Evolutionary conservation across 2,797 vertebrate species (phyloP).

Genomic region (Premnoplex brunnescens): DNA sequence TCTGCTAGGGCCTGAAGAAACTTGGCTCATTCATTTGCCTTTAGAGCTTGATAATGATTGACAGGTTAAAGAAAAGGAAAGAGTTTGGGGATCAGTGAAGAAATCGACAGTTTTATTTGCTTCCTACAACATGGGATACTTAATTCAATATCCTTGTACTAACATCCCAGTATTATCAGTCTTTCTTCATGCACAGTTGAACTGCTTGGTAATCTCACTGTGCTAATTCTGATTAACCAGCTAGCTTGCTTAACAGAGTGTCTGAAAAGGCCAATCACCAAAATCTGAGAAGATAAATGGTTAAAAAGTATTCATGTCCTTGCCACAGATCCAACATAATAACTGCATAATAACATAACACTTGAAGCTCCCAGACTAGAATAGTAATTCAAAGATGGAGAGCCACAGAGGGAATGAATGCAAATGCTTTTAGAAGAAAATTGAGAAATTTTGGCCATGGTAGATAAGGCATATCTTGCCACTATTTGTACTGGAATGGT

Average conservation of each 20-base stretch:
- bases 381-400: background rate
- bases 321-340: background rate
- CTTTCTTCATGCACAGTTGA: background rate
- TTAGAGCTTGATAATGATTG: background rate
- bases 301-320: background rate
- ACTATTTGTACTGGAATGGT: background rate
- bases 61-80: background rate
- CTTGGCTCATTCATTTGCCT: background rate
- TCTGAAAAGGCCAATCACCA: background rate
- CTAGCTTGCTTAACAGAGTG: background rate
- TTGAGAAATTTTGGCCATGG: background rate
- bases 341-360: background rate
- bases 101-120: background rate
- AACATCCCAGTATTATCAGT: background rate
- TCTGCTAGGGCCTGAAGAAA: background rate
- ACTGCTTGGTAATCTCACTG: background rate
- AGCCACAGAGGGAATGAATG: background rate
- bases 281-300: background rate
- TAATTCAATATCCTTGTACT: background rate
- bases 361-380: background rate
- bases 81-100: background rate
- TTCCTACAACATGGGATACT: background rate
- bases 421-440: background rate
- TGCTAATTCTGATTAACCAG: background rate
- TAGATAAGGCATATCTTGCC: background rate